Evolutionary conservation across 1,140 invertebrate species (phyloP).

Genomic region (Drosophila hydei): DNA sequence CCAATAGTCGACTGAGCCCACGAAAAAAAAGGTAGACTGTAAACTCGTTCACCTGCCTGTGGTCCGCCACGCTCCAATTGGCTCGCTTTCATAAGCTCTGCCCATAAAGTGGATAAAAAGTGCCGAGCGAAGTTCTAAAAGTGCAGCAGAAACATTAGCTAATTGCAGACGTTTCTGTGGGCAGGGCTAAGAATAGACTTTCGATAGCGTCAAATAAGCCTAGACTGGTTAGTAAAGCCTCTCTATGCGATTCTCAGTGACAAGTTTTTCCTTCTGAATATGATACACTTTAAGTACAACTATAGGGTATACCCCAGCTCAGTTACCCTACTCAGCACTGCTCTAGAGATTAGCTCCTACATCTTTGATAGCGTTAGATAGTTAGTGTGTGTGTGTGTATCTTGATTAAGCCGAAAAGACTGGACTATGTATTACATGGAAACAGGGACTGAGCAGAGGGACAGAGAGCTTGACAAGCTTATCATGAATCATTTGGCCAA

Average conservation of each 20-base stretch:
- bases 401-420: conserved; percentile 25
- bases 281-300: neutral
- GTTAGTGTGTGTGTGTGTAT: neutral
- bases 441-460: no score
- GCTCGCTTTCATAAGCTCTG: neutral
- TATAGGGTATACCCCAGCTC: neutral
- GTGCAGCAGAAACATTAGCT: no score
- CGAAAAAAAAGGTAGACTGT: no score
- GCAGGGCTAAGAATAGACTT: no score
- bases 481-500: conserved; percentile 57
- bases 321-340: neutral
- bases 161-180: no score
- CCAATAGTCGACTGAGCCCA: neutral
- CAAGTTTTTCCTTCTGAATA: neutral
- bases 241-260: neutral
- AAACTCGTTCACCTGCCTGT: no score
- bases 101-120: neutral
- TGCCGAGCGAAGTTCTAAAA: neutral
- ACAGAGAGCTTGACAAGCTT: conserved; percentile 52
- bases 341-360: conserved; percentile 49
- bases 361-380: conserved; percentile 11
- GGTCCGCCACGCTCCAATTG: neutral
- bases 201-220: no score
- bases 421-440: no score
- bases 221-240: no score